Evolutionary conservation across 2,888 invertebrate species (phyloP).

Genomic region (Chalcis sispes): DNA sequence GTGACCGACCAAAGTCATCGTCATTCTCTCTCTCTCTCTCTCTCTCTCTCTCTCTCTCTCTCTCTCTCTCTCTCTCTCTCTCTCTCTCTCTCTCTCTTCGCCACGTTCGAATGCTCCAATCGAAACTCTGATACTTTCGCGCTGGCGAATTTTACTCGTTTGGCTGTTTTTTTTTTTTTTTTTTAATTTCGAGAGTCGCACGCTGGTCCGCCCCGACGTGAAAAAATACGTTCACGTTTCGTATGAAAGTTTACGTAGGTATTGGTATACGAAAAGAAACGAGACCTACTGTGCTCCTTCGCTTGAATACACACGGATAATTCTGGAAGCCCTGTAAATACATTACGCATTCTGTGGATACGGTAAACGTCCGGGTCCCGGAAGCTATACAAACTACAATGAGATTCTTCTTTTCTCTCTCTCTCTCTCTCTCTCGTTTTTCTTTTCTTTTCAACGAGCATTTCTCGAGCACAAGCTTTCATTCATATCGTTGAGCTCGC

Average conservation of each 20-base stretch:
- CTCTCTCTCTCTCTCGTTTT: neutral
- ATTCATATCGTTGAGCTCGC: neutral
- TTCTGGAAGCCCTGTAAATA: conserved; percentile 47
- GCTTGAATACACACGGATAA: conserved; percentile 40
- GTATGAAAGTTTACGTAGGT: no score
- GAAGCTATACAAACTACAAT: conserved; percentile 55
- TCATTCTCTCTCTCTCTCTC: no score
- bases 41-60: neutral
- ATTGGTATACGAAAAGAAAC: conserved; percentile 43
- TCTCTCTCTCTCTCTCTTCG: neutral
- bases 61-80: neutral
- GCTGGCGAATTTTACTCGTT: conserved; percentile 19
- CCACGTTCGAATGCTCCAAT: neutral
- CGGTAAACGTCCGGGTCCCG: conserved; percentile 23
- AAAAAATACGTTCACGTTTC: no score
- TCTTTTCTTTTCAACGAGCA: neutral
- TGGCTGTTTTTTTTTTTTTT: no score
- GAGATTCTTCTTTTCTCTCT: conserved; percentile 29
- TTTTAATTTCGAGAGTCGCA: no score
- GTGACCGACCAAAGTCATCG: no score
- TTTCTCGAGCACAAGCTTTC: neutral
- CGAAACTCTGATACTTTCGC: conserved; percentile 7
- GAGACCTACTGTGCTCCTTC: conserved; percentile 36
- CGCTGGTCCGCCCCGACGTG: no score
- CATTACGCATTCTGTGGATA: conserved; percentile 49